phyloP scores from a whole-genome alignment of 1,140 invertebrate genomes.

The Caenorhabditis brenneri region DNA sequence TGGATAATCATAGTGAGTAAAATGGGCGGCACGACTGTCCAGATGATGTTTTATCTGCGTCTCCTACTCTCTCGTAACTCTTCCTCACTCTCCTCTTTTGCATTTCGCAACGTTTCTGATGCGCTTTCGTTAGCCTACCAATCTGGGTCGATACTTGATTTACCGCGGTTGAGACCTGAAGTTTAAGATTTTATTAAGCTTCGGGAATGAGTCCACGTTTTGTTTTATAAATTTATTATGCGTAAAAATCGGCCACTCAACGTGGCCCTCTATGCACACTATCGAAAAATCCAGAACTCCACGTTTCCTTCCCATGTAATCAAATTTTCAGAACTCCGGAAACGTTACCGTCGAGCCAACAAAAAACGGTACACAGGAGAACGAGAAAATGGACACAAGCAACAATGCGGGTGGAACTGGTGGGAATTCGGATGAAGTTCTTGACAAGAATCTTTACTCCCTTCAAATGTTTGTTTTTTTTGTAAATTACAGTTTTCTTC shows the following conservation, averaged over 20 bases:
- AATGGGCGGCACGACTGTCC: not conserved
- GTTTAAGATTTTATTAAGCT: no score
- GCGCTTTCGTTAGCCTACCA: no score
- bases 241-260: no score
- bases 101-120: constrained; percentile 11
- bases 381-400: constrained; percentile 4
- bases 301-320: no score
- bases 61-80: not conserved
- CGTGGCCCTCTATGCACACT: no score
- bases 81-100: not conserved
- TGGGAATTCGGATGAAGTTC: constrained; percentile 6
- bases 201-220: no score
- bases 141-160: no score
- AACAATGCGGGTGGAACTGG: constrained; percentile 1
- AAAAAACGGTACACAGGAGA: not conserved
- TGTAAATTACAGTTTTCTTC: not conserved
- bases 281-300: no score
- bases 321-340: not conserved
- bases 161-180: no score
- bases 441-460: constrained; percentile 67
- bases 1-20: not conserved
- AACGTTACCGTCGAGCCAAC: not conserved
- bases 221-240: no score
- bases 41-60: not conserved
- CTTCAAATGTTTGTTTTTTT: constrained; percentile 61